A percentile compares a stretch with the other conserved stretches of the same genome.
Evolutionary conservation across 2,113 vertebrate genomes (phyloP).

Genomic region (Pachycephala philippinensis): DNA sequence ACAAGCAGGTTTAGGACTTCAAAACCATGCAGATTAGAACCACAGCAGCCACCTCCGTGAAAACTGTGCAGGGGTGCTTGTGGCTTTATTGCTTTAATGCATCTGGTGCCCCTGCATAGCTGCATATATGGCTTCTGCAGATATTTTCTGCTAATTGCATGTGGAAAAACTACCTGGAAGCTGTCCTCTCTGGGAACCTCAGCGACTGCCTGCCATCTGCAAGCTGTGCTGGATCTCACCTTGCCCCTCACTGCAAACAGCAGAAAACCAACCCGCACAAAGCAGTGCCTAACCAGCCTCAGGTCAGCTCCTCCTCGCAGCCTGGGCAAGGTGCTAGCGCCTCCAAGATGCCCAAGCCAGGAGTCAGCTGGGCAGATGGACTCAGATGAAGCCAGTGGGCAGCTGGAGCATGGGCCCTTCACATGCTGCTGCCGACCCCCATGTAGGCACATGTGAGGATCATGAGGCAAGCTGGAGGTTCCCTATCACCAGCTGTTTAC

Average conservation of each 20-base stretch:
- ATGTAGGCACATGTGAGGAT: not conserved
- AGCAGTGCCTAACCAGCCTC: not conserved
- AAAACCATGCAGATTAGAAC: not conserved
- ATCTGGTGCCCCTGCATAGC: rapidly evolving
- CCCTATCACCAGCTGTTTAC: not conserved
- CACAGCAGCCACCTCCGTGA: rapidly evolving
- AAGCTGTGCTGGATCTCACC: not conserved
- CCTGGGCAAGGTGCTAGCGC: not conserved
- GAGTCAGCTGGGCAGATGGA: not conserved
- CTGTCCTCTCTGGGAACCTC: not conserved
- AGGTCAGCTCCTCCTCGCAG: rapidly evolving
- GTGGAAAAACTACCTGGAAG: not conserved
- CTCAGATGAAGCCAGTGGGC: not conserved
- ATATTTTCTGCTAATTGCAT: not conserved
- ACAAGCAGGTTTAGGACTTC: not conserved
- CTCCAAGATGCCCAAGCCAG: not conserved
- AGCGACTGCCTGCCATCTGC: not conserved
- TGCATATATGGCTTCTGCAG: not conserved
- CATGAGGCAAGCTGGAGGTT: rapidly evolving
- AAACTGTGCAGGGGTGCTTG: not conserved
- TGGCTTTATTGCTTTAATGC: not conserved
- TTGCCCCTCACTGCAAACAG: not conserved
- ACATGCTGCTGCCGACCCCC: not conserved
- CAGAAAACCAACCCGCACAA: not conserved
- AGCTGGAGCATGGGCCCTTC: not conserved